Conservation (phyloP, 2,113 vertebrate genomes). For the Athene cunicularia region DNA sequence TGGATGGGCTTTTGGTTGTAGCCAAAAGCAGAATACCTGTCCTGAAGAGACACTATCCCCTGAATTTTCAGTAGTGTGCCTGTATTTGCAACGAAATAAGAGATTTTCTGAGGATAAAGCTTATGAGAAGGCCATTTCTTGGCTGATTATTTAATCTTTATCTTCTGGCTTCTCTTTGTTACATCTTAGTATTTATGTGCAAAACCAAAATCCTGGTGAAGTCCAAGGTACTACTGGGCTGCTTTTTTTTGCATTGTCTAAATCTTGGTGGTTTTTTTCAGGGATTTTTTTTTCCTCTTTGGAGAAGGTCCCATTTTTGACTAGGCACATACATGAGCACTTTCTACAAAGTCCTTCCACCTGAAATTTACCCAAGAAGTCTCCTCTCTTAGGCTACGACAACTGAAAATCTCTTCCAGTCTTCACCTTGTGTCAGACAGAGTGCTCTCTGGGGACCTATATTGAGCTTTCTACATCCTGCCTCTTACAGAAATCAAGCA, state of each 20-base stretch:
- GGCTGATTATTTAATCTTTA: neutral
- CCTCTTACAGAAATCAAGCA: neutral
- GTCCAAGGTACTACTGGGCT: neutral
- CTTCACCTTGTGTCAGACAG: constrained; percentile 14
- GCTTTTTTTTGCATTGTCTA: constrained; percentile 7
- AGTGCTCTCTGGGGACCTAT: neutral
- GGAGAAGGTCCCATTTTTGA: constrained; percentile 17
- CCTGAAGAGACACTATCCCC: neutral
- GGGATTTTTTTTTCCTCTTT: neutral
- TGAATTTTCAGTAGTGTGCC: neutral
- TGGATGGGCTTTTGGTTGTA: neutral
- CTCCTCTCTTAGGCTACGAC: constrained; percentile 14
- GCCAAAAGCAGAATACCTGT: neutral
- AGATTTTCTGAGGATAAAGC: constrained; percentile 29
- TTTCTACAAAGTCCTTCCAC: neutral
- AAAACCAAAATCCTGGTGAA: constrained; percentile 44
- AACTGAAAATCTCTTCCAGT: neutral
- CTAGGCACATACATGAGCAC: neutral
- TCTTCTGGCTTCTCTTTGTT: neutral
- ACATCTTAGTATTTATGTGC: neutral
- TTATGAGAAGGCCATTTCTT: constrained; percentile 18
- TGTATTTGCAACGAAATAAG: constrained; percentile 39
- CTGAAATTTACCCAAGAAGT: neutral
- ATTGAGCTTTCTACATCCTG: neutral
- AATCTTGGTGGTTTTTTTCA: neutral